Base-by-base conservation (phyloP, 2,888 invertebrate species). In the Harpalus rufipes region DNA sequence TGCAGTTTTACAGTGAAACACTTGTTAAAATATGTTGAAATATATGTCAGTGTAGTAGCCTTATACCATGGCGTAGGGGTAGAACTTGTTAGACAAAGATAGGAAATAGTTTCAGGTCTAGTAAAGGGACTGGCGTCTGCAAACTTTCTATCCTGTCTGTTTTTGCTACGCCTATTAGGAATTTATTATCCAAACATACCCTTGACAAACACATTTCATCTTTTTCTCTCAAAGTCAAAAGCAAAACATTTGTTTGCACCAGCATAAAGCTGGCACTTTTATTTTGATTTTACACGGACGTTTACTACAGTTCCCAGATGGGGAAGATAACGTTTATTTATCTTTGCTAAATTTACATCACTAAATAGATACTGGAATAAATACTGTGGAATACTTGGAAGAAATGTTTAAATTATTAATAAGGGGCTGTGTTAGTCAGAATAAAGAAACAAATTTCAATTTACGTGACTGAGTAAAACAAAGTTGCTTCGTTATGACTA, bases 71-170 rank as follows among this genome's bases (percentile, higher is more conserved):
- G 44, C 12, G 18, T n/a, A 5, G 2, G 44, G 16, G 72, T 74
- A 74, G 41, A 74, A 74, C 51, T 44, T 44, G 41, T 41, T 74
- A 74, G 72, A 74, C 72, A 41, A 74, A 51, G 72, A 21, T 41
- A 74, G 72, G 41, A 44, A 63, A 74, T 41, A 74, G 72, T n/a
- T 16, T 12, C 39, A 72, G 68, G 68, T 39, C 16, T 14, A n/a
- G 39, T 16, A 72, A 74, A 74, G 72, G 72, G 72, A 41, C 44
- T 74, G 78, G 58, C 25, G 78, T 78, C 58, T 59, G 41, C 18
- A 39, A 78, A 78, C 58, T 78, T 78, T 39, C 51, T 44, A 56
- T 18, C n/a, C 76, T 76, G 76, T 32, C 78, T 58, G 59, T n/a
- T 39, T 58, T 51, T 51, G 44, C 44, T 51, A 51, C 44, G 44